These are phyloP conservation scores for Ophraella communa DNA, from an alignment of 2,888 invertebrate species.

Conservation along the genomic window DNA sequence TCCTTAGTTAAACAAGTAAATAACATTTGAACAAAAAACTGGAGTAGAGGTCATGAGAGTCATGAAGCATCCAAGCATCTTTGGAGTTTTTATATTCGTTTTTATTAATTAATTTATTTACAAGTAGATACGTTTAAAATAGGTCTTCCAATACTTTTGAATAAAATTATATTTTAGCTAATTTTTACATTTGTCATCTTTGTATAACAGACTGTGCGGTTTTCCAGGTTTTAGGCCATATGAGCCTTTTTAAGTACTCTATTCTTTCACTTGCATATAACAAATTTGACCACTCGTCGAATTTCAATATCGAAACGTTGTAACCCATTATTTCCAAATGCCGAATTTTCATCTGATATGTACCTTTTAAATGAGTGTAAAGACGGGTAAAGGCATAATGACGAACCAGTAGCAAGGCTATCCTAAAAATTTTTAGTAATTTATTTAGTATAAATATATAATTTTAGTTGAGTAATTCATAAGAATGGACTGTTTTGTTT, in stretches of 20 bases:
- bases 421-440: constrained; percentile 51
- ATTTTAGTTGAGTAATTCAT: too few relatives aligned
- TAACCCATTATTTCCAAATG: constrained; percentile 72
- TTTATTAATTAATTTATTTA: too few relatives aligned
- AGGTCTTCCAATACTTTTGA: background rate
- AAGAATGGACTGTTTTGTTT: too few relatives aligned
- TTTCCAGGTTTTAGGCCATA: constrained; percentile 23
- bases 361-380: constrained; percentile 61
- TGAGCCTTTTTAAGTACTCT: constrained; percentile 49
- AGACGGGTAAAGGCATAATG: constrained; percentile 62
- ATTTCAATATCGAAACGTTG: constrained; percentile 63
- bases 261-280: constrained; percentile 63
- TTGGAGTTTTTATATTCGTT: too few relatives aligned
- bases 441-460: too few relatives aligned
- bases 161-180: background rate
- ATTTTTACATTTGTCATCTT: constrained; percentile 14
- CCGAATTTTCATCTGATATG: constrained; percentile 62
- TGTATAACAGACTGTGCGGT: background rate
- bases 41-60: too few relatives aligned
- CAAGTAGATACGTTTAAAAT: too few relatives aligned
- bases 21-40: too few relatives aligned
- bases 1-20: too few relatives aligned
- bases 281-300: constrained; percentile 65
- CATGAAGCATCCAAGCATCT: too few relatives aligned
- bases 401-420: constrained; percentile 61